Evolutionary conservation across 1,140 invertebrate species (phyloP), one percentile per base, ranked within the genome.

Genomic region (Homalodisca vitripennis): DNA sequence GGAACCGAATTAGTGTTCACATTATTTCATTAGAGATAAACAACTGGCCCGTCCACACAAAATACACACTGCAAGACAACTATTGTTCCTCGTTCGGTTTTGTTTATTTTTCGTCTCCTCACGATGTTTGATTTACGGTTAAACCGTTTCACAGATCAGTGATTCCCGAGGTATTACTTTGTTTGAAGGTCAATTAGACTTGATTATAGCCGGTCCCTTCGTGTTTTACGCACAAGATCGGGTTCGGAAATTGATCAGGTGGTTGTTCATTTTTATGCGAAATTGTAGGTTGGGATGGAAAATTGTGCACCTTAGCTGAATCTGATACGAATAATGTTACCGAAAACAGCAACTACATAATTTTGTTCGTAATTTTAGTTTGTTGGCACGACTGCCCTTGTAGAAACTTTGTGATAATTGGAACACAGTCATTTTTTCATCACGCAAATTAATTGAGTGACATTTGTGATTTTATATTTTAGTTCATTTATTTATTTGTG

Each of bases 1-100:
- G 27, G n/a, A n/a, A n/a, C n/a, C n/a, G 41, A 66, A 66, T 66
- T 66, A 66, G 63, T 66, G 32, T 66, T 66, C 63, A 46, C 32
- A 27, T 66, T 34, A 31, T 66, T 66, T 66, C 63, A 66, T 66
- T 66, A 66, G 41, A 46, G 63, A 66, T 46, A 66, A 66, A 66
- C 63, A 66, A 47, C 63, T 30, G 55, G 55, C 24, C 24, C 24
- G 55, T 60, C 55, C 55, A 22, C 48, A 30, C 55, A 27, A 60
- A 60, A 60, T 29, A 60, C 55, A 60, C 55, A 60, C 12, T 22
- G 34, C 34, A 17, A 41, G 34, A 41, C 34, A 41, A 22, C 24
- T 24, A 60, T 60, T 60, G 55, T 60, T 60, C 29, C 55, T 6
- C n/a, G 24, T 22, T 10, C 55, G 55, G 55, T 12, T 60, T 60